phyloP scores from a whole-genome alignment of 2,113 vertebrate species.

The Cynopterus brachyotis region DNA sequence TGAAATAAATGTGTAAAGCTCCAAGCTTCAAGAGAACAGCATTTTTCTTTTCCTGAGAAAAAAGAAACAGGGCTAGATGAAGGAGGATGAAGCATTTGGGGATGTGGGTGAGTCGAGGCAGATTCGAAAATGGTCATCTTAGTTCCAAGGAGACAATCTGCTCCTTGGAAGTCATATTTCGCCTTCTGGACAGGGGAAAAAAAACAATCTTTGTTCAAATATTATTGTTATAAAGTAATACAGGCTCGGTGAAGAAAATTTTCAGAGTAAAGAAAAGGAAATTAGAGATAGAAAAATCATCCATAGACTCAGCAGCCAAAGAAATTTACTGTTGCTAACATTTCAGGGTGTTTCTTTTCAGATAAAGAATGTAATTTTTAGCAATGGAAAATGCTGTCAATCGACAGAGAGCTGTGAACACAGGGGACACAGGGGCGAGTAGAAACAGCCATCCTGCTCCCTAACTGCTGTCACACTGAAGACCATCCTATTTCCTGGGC shows the following conservation, averaged over 20 bases:
- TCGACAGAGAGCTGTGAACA: not conserved
- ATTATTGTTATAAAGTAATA: constrained; percentile 21
- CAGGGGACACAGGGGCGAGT: not conserved
- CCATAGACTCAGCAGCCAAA: not conserved
- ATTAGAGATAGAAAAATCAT: constrained; percentile 29
- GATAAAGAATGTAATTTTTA: constrained; percentile 40
- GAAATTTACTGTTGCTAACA: not conserved
- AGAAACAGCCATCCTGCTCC: not conserved
- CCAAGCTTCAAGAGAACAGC: not conserved
- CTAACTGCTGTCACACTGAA: not conserved
- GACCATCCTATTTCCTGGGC: not conserved
- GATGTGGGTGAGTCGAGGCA: not conserved
- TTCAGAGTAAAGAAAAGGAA: constrained; percentile 51
- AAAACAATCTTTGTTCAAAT: not conserved
- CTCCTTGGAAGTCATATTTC: not conserved
- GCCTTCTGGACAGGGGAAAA: not conserved
- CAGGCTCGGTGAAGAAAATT: not conserved
- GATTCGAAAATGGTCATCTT: not conserved
- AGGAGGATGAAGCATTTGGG: not conserved
- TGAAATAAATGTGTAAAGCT: not conserved
- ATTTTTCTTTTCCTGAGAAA: not conserved
- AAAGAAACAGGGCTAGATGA: not conserved
- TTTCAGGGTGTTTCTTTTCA: constrained; percentile 40
- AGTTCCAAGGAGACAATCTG: not conserved
- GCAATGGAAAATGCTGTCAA: not conserved